Percentiles rank a stretch among this genome's conserved stretches.
phyloP scores from a whole-genome alignment of 2,888 invertebrate genomes.

The Phyllotreta cruciferae region DNA sequence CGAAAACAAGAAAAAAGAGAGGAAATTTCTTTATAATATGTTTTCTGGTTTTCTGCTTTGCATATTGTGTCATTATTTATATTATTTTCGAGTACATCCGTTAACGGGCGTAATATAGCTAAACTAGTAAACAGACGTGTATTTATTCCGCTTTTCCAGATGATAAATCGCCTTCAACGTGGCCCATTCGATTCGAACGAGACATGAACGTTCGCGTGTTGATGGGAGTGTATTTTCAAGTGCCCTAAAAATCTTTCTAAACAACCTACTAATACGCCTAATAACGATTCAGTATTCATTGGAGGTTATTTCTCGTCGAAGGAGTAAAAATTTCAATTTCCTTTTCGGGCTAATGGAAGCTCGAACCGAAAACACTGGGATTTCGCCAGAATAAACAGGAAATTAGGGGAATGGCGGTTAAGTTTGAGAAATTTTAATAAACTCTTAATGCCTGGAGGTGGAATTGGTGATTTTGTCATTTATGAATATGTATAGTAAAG shows the following conservation, averaged over 20 bases:
- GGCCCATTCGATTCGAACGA: slow-evolving; percentile 16
- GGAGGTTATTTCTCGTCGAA: slow-evolving; percentile 13
- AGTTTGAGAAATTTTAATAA: not conserved
- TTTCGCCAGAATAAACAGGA: slow-evolving; percentile 15
- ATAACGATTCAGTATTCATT: slow-evolving; percentile 25
- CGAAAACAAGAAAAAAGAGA: no score
- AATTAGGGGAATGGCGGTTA: slow-evolving; percentile 11
- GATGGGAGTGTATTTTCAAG: slow-evolving; percentile 25
- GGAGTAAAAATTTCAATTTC: slow-evolving; percentile 24
- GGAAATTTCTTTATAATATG: no score
- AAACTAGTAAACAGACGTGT: slow-evolving; percentile 19
- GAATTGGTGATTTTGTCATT: no score
- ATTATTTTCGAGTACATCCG: slow-evolving; percentile 13
- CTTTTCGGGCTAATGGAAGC: slow-evolving; percentile 14
- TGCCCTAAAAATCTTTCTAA: slow-evolving; percentile 24
- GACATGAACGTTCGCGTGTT: slow-evolving; percentile 28
- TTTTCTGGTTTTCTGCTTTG: not conserved
- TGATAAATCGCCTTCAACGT: slow-evolving; percentile 27
- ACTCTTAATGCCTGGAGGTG: no score
- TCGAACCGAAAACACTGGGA: slow-evolving; percentile 1
- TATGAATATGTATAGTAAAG: no score
- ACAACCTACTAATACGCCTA: slow-evolving; percentile 23
- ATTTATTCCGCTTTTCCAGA: slow-evolving; percentile 24
- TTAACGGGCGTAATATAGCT: slow-evolving; percentile 7
- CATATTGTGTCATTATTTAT: slow-evolving; percentile 5